Conservation (phyloP, 30 jellyfish, hydroid and myxozoan genomes). For the Mastigias papua region DNA sequence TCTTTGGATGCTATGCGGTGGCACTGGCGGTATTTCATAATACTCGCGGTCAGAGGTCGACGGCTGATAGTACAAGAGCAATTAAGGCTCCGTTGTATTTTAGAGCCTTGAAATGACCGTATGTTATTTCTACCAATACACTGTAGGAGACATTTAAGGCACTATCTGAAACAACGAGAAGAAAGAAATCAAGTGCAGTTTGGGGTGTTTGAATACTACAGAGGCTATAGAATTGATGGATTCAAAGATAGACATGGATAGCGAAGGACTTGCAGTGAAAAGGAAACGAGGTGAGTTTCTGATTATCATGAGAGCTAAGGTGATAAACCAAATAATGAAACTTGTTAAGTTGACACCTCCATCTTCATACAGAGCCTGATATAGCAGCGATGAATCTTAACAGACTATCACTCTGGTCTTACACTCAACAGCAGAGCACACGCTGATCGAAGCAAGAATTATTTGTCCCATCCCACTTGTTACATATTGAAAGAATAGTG, state of each 20-base stretch:
- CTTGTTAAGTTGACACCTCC: constrained; percentile 73
- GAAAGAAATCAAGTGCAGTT: not conserved
- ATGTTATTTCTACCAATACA: too few species aligned
- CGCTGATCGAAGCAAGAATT: constrained; percentile 35
- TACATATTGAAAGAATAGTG: not conserved
- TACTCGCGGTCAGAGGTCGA: not conserved
- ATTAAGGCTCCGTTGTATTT: not conserved
- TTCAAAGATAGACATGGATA: constrained; percentile 5
- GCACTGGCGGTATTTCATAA: too few species aligned
- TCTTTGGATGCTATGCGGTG: too few species aligned
- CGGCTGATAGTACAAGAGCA: not conserved
- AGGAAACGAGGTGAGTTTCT: constrained; percentile 71
- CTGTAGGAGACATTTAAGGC: not conserved
- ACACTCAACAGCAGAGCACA: constrained; percentile 45
- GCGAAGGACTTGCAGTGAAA: constrained; percentile 45
- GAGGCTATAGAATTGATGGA: constrained; percentile 2
- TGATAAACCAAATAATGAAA: constrained; percentile 68
- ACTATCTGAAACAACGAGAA: not conserved
- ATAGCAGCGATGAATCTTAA: constrained; percentile 42
- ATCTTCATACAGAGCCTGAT: not conserved
- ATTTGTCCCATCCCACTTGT: constrained; percentile 1
- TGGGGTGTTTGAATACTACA: not conserved
- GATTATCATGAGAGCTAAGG: constrained; percentile 44
- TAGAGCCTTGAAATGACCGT: not conserved
- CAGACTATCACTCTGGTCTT: constrained; percentile 59